Conservation (phyloP, 2,113 vertebrate species). For the Sisor rabdophorus region DNA sequence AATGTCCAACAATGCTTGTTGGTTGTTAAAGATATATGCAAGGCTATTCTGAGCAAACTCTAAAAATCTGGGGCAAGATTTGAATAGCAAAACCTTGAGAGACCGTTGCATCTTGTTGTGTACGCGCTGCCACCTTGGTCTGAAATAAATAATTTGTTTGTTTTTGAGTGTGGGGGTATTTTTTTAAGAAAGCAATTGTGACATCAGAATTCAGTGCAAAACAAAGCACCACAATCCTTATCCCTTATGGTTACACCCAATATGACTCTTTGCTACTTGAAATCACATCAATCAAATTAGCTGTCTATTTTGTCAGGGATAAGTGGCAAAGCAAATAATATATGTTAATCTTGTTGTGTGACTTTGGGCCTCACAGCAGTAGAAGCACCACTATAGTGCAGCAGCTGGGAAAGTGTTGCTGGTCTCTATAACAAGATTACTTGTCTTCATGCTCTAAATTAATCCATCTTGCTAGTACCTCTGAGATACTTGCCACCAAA, state of each 20-base stretch:
- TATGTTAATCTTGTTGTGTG: conserved; percentile 4
- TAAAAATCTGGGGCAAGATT: no score
- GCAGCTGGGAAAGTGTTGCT: conserved; percentile 13
- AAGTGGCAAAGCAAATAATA: neutral
- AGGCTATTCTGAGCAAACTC: no score
- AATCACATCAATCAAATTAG: neutral
- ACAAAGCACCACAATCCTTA: neutral
- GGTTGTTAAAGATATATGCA: no score
- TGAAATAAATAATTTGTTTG: no score
- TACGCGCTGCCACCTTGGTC: no score
- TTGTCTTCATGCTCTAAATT: conserved; percentile 32
- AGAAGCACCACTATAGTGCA: neutral
- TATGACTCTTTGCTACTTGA: neutral
- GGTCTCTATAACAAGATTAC: conserved; percentile 43
- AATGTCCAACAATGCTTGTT: no score
- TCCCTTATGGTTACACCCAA: neutral
- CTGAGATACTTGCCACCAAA: conserved; percentile 36
- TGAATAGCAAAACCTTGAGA: no score
- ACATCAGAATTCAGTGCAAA: neutral
- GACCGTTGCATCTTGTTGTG: no score
- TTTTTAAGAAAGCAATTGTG: no score
- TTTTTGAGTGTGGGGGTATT: no score
- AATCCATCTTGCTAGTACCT: conserved; percentile 36
- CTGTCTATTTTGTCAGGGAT: neutral
- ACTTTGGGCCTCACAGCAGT: neutral